A percentile compares a stretch with the other conserved stretches of the same genome.
These are phyloP conservation scores for Tylochromis polylepis DNA, from an alignment of 2,113 vertebrate genomes.

Conservation along the genomic window DNA sequence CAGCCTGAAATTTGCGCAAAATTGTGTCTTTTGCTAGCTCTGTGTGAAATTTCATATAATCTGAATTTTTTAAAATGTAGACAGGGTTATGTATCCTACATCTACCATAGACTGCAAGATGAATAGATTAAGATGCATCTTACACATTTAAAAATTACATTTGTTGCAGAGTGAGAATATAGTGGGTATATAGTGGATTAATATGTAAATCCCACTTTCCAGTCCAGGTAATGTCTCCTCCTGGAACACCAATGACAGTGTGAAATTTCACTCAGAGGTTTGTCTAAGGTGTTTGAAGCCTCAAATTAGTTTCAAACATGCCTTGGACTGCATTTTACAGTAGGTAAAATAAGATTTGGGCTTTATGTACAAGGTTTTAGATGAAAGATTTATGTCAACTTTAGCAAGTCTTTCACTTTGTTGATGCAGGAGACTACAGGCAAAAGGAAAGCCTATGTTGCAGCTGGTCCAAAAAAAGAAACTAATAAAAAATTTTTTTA, in stretches of 20 bases:
- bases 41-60: neutral
- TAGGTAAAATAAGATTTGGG: neutral
- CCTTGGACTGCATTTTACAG: neutral
- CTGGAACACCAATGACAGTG: neutral
- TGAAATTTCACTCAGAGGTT: neutral
- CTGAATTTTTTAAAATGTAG: neutral
- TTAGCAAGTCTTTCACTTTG: neutral
- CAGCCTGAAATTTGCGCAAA: neutral
- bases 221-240: neutral
- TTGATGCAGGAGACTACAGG: neutral
- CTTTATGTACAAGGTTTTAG: neutral
- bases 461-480: neutral
- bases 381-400: neutral
- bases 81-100: neutral
- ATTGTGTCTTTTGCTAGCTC: neutral
- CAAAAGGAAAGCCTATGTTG: neutral
- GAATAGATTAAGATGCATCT: neutral
- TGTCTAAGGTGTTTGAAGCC: neutral
- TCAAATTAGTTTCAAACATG: neutral
- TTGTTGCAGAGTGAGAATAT: neutral
- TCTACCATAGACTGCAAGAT: neutral
- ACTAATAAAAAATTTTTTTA: rapidly evolving
- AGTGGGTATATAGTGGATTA: neutral
- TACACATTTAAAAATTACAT: neutral
- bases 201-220: neutral